These are phyloP conservation scores for Ciconia boyciana DNA, from an alignment of 2,113 vertebrate species.

Conservation along the genomic window DNA sequence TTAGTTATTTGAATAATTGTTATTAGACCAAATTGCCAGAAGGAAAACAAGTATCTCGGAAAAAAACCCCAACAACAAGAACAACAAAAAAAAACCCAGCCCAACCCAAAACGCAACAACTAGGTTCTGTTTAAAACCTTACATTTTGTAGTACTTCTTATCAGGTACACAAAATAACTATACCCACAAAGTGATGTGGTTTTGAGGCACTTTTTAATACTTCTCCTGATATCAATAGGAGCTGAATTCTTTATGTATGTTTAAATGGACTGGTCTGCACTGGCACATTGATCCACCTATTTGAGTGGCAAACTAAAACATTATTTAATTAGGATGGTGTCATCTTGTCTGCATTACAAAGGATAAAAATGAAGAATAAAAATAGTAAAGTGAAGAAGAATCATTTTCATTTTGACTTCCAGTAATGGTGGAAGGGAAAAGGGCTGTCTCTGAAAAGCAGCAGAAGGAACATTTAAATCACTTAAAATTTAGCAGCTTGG, in stretches of 20 bases:
- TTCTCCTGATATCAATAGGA: background rate
- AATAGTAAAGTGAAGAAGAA: background rate
- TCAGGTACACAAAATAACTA: background rate
- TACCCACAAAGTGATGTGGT: background rate
- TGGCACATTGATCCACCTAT: background rate
- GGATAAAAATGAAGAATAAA: background rate
- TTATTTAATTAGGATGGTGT: background rate
- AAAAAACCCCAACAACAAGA: background rate
- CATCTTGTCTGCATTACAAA: background rate
- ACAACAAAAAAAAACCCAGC: background rate
- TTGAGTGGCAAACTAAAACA: background rate
- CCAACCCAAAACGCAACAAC: background rate
- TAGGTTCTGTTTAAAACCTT: background rate
- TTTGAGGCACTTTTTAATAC: background rate
- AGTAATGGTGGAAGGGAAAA: background rate
- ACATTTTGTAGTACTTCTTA: background rate
- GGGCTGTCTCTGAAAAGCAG: background rate
- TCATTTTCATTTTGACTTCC: background rate
- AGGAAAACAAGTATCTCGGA: background rate
- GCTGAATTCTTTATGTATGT: rapidly evolving
- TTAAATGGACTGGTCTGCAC: background rate
- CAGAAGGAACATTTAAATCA: background rate
- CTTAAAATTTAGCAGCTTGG: background rate
- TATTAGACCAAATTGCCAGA: background rate
- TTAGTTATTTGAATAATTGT: background rate